These are phyloP conservation scores for Ceuthmochares aereus DNA, from an alignment of 2,113 vertebrate genomes.

Conservation along the genomic window DNA sequence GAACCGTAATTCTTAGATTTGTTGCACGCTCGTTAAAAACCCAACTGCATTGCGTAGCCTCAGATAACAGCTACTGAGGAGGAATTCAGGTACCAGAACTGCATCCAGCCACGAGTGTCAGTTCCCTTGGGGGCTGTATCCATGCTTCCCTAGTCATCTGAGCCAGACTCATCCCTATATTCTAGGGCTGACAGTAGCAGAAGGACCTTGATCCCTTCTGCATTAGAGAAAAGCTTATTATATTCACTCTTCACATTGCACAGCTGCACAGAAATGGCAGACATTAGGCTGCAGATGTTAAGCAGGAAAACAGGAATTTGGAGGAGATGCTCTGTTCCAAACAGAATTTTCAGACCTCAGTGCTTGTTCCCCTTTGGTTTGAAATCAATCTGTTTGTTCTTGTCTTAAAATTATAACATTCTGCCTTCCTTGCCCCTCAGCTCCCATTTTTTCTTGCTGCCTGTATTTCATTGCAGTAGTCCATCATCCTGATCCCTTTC, in stretches of 20 bases:
- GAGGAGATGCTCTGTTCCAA: not conserved
- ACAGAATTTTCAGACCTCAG: not conserved
- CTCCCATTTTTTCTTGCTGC: not conserved
- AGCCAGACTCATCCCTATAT: not conserved
- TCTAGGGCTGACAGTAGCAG: not conserved
- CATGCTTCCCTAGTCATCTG: not conserved
- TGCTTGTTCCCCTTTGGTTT: not conserved
- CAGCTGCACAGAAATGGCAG: not conserved
- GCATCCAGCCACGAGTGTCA: accelerated
- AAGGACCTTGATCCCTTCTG: not conserved
- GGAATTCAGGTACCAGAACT: not conserved
- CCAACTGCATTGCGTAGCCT: not conserved
- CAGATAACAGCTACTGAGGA: not conserved
- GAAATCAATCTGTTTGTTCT: not conserved
- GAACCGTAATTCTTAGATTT: not conserved
- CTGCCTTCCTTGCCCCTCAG: not conserved
- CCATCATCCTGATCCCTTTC: not conserved
- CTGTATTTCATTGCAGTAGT: not conserved
- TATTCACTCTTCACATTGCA: not conserved
- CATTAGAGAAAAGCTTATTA: not conserved
- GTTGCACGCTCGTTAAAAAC: not conserved
- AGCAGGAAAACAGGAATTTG: not conserved
- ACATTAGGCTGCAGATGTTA: not conserved
- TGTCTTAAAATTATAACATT: not conserved
- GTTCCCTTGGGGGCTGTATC: not conserved